These are phyloP conservation scores for Fregata magnificens DNA, from an alignment of 2,113 vertebrate species.

Conservation along the genomic window DNA sequence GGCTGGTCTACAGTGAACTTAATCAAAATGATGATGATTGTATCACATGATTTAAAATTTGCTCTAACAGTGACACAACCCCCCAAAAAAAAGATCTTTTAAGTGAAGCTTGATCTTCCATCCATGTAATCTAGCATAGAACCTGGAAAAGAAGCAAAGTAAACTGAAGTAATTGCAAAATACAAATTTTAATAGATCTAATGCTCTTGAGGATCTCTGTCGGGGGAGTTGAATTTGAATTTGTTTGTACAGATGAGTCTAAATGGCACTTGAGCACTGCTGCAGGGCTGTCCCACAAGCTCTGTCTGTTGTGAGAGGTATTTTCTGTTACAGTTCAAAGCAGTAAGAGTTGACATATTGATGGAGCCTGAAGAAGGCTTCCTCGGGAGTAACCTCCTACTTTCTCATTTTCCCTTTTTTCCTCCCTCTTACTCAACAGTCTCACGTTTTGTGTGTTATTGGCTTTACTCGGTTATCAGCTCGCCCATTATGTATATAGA, in stretches of 20 bases:
- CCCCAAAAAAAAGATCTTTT: not conserved
- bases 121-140: constrained; percentile 31
- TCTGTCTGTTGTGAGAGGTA: not conserved
- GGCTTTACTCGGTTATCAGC: not conserved
- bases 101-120: constrained; percentile 4
- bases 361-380: not conserved
- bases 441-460: accelerated
- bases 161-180: constrained; percentile 56
- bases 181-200: constrained; percentile 15
- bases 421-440: not conserved
- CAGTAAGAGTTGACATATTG: not conserved
- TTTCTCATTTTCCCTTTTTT: not conserved
- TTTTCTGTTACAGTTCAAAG: not conserved
- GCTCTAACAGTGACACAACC: not conserved
- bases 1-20: not conserved
- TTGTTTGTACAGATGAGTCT: constrained; percentile 32
- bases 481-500: accelerated
- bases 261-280: not conserved
- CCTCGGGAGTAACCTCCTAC: not conserved
- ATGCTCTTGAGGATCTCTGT: not conserved
- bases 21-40: not conserved
- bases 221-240: not conserved
- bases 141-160: constrained; percentile 25
- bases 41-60: not conserved
- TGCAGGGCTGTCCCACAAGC: not conserved